A percentile compares a stretch with the other conserved stretches of the same genome.
Conservation (phyloP, 1,140 invertebrate species). For the Luehdorfia chinensis region DNA sequence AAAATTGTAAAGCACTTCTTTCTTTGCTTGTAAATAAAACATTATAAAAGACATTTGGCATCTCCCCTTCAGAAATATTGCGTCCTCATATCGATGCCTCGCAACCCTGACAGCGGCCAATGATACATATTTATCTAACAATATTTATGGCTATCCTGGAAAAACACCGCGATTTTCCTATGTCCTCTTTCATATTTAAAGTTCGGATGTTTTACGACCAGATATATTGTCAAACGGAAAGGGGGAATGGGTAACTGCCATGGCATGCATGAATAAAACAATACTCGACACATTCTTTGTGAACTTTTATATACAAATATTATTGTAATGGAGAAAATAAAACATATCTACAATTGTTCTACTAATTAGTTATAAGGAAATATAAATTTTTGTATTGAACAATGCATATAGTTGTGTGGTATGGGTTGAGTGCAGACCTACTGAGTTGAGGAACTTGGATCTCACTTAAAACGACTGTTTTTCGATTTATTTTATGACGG, state of each 20-base stretch:
- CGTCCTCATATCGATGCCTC: constrained; percentile 31
- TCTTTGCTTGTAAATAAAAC: no score
- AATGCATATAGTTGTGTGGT: no score
- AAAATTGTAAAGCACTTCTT: no score
- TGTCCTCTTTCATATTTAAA: constrained; percentile 68
- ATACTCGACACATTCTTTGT: constrained; percentile 20
- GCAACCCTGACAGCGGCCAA: constrained; percentile 51
- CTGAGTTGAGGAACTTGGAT: no score
- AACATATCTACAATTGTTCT: no score
- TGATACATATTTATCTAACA: constrained; percentile 72
- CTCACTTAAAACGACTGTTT: no score
- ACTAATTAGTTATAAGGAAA: no score
- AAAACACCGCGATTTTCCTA: constrained; percentile 50
- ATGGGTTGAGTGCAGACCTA: no score
- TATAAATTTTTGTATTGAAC: no score
- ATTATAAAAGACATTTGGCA: constrained; percentile 13
- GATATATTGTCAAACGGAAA: constrained; percentile 34
- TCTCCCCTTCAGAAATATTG: constrained; percentile 21
- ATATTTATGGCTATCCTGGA: constrained; percentile 63
- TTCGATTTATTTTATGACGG: no score
- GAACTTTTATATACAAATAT: no score
- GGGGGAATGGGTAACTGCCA: constrained; percentile 30
- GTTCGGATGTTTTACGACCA: constrained; percentile 53
- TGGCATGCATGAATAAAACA: constrained; percentile 38
- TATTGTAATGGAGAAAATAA: no score